Evolutionary conservation across 2,113 vertebrate species (phyloP), one percentile per base, ranked within the genome.

Genomic region (Struthio camelus): DNA sequence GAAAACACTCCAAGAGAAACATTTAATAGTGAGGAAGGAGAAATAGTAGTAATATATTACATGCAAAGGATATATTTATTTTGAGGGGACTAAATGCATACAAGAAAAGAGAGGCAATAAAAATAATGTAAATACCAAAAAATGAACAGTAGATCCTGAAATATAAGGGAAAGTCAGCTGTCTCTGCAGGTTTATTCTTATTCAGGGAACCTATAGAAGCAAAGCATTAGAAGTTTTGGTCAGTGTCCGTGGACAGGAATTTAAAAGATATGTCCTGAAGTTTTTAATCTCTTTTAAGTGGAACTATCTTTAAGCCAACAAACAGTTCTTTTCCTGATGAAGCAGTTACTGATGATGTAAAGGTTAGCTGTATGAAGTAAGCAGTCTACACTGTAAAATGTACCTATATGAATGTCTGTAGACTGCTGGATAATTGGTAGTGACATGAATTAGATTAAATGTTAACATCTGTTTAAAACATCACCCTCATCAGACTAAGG

Each of bases 91-190:
- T 75, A 87, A 84, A 87, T 48, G 5, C 3, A 34, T 64, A 28
- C 1, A 75, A 44, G 61, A n/a, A 78, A 84, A 84, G 12, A 65
- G 9, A 85, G 84, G 38, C 18, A 34, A 36, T n/a, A 38, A 48
- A 70, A 87, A 19, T 1, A 71, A 76, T 20, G 3, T 14, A 61
- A 92, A 65, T n/a, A 7, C 17, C 51, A 72, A 69, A 4, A 36
- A 24, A 62, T 61, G 24, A 2, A 34, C 3, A 67, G 28, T 11
- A 75, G 46, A 56, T 91, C 14, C 25, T 40, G 48, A 84, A 36
- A 36, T 4, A 2, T 17, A 64, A 59, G 0, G 2, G 9, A 18
- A 61, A 5, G 34, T 32, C 15, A 48, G 11, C 11, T 44, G 25
- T 38, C 91, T 81, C 54, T 85, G 10, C 17, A 79, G 14, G 1